phyloP scores from a whole-genome alignment of 2,888 invertebrate genomes.

The Blastobasis lacticolella region DNA sequence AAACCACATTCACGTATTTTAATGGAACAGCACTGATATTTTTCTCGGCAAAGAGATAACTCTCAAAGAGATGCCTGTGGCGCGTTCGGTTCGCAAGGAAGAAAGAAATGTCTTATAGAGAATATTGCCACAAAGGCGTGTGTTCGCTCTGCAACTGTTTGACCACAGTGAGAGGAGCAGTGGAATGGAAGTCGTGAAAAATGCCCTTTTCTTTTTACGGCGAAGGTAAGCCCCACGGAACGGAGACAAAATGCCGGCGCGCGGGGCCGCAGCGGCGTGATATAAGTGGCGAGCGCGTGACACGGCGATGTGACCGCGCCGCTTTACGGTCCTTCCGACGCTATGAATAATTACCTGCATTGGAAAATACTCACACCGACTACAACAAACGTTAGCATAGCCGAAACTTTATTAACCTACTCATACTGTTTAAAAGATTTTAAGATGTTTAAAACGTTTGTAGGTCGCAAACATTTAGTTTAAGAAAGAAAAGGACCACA shows the following conservation, averaged over 20 bases:
- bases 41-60: conserved; percentile 17
- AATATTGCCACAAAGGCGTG: conserved; percentile 42
- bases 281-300: conserved; percentile 40
- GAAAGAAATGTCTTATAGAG: conserved; percentile 8
- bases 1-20: conserved; percentile 58
- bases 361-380: no score
- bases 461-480: no score
- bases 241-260: conserved; percentile 50
- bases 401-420: no score
- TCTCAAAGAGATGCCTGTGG: neutral
- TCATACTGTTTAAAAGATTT: no score
- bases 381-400: no score
- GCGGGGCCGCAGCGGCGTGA: conserved; percentile 30
- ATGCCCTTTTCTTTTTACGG: conserved; percentile 43
- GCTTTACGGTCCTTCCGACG: no score
- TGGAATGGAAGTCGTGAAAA: conserved; percentile 52
- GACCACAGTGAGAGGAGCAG: conserved; percentile 50
- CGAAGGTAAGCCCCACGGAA: conserved; percentile 41
- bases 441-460: no score
- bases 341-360: no score
- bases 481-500: no score
- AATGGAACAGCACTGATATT: conserved; percentile 34
- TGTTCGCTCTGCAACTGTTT: conserved; percentile 39
- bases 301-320: conserved; percentile 6
- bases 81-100: conserved; percentile 29